A percentile compares a stretch with the other conserved stretches of the same genome.
Evolutionary conservation across 2,113 vertebrate species (phyloP).

Genomic region (Caracal caracal): DNA sequence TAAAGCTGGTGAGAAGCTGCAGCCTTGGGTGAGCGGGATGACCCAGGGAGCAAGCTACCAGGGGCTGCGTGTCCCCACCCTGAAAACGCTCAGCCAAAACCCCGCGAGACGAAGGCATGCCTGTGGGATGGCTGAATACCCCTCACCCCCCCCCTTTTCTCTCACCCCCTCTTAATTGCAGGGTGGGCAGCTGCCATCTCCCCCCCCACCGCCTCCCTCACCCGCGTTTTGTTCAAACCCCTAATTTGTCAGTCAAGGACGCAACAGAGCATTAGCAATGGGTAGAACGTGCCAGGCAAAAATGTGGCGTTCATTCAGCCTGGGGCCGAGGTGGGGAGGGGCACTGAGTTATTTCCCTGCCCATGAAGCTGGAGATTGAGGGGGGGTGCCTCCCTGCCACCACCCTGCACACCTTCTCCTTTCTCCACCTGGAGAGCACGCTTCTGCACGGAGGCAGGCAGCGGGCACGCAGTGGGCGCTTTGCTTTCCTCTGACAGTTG

Average conservation of each 20-base stretch:
- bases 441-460: background rate
- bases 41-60: background rate
- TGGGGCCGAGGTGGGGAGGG: background rate
- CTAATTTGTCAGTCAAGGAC: constrained; percentile 79
- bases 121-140: background rate
- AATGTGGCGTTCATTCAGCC: background rate
- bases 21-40: background rate
- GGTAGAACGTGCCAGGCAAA: constrained; percentile 1
- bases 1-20: background rate
- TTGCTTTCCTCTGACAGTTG: constrained; percentile 83
- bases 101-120: background rate
- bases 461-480: constrained; percentile 71
- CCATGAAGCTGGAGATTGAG: background rate
- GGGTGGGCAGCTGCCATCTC: constrained; percentile 64
- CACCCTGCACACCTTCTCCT: background rate
- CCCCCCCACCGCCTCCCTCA: background rate
- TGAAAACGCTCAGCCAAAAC: background rate
- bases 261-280: constrained; percentile 60
- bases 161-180: constrained; percentile 63
- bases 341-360: constrained; percentile 41
- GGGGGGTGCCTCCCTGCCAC: background rate
- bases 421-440: background rate
- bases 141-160: background rate
- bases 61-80: background rate
- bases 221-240: constrained; percentile 67